These are phyloP conservation scores for Belgica antarctica DNA, from an alignment of 2,888 invertebrate species.

Conservation along the genomic window DNA sequence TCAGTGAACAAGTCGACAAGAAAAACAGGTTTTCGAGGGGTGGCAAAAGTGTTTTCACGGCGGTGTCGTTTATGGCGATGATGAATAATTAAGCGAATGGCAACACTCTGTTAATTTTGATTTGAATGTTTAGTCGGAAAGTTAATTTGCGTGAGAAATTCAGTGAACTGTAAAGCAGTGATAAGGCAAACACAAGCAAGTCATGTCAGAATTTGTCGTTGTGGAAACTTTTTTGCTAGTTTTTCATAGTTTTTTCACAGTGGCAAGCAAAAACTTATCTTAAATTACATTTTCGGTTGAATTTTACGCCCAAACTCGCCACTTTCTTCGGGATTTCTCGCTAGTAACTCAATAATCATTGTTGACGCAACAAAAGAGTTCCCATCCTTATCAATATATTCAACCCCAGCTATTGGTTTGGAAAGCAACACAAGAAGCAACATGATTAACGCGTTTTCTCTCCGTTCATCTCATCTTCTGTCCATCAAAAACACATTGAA, in stretches of 20 bases:
- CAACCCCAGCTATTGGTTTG: slow-evolving; percentile 4
- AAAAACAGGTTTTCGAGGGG: slow-evolving; percentile 4
- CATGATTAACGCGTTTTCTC: background rate
- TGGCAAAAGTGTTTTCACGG: slow-evolving; percentile 1
- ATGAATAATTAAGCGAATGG: slow-evolving; percentile 36
- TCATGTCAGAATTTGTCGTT: no score
- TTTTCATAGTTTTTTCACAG: no score
- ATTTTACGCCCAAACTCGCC: no score
- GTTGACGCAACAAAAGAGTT: background rate
- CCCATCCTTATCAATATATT: background rate
- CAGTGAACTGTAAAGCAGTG: background rate
- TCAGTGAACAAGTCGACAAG: background rate
- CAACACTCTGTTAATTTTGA: slow-evolving; percentile 36
- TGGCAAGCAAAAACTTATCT: no score
- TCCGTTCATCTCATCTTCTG: background rate
- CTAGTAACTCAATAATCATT: no score
- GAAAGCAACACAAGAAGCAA: background rate
- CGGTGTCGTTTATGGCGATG: slow-evolving; percentile 8
- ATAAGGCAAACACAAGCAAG: no score
- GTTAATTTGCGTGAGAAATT: slow-evolving; percentile 36
- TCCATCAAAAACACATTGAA: slow-evolving; percentile 8
- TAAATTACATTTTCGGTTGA: no score
- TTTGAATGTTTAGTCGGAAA: slow-evolving; percentile 1
- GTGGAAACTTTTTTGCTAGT: no score
- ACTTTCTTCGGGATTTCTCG: no score